A percentile compares a stretch with the other conserved stretches of the same genome.
These are phyloP conservation scores for Dendrolimus punctatus DNA, from an alignment of 1,140 invertebrate species.

Conservation along the genomic window DNA sequence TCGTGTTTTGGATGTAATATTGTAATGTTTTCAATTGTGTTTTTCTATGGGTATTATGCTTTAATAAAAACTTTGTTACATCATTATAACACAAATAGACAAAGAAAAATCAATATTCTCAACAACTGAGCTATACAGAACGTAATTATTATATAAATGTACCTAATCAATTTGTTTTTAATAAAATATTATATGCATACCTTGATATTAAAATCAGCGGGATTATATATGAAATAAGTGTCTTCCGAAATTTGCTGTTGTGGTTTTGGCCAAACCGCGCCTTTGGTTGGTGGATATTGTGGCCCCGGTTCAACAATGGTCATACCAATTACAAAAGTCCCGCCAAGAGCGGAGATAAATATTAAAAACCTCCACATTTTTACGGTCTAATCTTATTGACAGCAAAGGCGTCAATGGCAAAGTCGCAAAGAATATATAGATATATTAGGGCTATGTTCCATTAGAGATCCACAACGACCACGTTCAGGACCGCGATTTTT, in stretches of 20 bases:
- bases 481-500: too few species aligned
- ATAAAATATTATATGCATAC: conserved; percentile 2
- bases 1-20: too few species aligned
- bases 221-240: conserved; percentile 9
- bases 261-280: conserved; percentile 10
- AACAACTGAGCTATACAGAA: conserved; percentile 1
- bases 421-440: too few species aligned
- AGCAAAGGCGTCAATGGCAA: too few species aligned
- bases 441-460: too few species aligned
- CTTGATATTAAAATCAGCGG: conserved; percentile 6
- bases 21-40: too few species aligned
- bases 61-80: too few species aligned
- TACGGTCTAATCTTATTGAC: too few species aligned
- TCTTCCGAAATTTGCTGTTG: conserved; percentile 4
- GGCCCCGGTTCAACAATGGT: conserved; percentile 8
- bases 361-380: conserved; percentile 6
- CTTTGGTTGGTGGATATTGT: conserved; percentile 10
- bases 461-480: too few species aligned
- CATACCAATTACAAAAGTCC: conserved; percentile 5
- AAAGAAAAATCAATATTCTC: conserved; percentile 8
- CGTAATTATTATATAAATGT: too few species aligned
- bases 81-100: not conserved
- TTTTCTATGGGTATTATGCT: too few species aligned
- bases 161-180: too few species aligned
- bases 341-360: conserved; percentile 2